Conservation (phyloP, 2,888 invertebrate species). For the Hedya salicella region DNA sequence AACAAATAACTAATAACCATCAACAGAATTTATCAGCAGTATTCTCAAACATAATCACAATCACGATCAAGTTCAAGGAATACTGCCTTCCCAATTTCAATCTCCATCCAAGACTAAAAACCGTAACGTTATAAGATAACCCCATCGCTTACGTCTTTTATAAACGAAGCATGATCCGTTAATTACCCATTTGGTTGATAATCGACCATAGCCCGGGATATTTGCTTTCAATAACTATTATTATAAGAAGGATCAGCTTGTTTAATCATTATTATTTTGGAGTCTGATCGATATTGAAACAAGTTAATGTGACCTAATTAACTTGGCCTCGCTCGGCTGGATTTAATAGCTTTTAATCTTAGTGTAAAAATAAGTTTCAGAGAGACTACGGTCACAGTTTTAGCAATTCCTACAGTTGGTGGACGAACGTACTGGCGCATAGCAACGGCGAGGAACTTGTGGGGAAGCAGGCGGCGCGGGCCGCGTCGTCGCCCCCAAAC, state of each 20-base stretch:
- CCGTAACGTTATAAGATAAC: no score
- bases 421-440: no score
- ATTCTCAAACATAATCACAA: neutral
- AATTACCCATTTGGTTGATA: conserved; percentile 9
- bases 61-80: neutral
- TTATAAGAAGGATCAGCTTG: conserved; percentile 21
- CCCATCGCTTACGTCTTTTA: neutral
- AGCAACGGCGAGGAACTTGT: no score
- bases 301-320: conserved; percentile 8
- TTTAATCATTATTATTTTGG: conserved; percentile 2
- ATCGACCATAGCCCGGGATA: conserved; percentile 9
- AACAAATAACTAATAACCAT: neutral
- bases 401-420: no score
- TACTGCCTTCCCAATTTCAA: neutral
- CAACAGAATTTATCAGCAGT: neutral
- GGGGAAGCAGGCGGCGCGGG: no score
- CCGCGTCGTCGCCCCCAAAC: no score
- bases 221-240: conserved; percentile 27
- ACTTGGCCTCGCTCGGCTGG: neutral
- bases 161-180: neutral
- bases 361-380: no score
- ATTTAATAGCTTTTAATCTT: no score
- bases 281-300: neutral
- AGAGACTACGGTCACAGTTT: no score
- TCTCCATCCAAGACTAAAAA: neutral